Evolutionary conservation across 1,140 invertebrate species (phyloP), one percentile per base, ranked within the genome.

Genomic region (Leptinotarsa undecemlineata): DNA sequence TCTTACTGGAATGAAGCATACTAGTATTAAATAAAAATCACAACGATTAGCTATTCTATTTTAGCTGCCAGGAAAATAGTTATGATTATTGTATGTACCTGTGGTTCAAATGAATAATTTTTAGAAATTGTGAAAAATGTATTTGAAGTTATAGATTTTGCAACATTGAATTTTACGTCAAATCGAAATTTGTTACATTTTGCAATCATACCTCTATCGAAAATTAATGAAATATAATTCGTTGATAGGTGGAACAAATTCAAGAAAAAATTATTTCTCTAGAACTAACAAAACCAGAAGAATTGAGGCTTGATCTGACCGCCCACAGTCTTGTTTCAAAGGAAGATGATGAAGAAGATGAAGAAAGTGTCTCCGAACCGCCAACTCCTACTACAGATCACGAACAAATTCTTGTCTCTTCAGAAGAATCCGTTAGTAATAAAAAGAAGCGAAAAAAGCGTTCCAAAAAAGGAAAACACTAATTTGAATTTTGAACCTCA

Each of bases 251-350:
- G 81, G 94, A 96, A 88, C 95, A 93, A 63, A 91, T 93, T 68
- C 90, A 93, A 85, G 93, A 95, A 86, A 95, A 95, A 86, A 95
- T 95, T 79, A 94, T 95, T 83, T 95, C 94, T 62, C 85, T 96
- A 83, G 94, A 95, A 84, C 84, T 96, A 81, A 92, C 91, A 66
- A 82, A 84, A 75, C 77, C 81, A 3, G 77, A 82, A n/a, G 77
- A 81, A 48, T 48, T 77, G 14, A 72, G 74, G 51, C 64, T 77
- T 61, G 76, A 79, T 48, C 61, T 80, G 26, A 23, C 71, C n/a
- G 81, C n/a, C 77, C 81, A 62, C 68, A 69, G 19, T 60, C 48
- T 42, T 48, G 47, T 19, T 63, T 48, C 51, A 60, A 51, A 33
- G 15, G 71, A 72, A 19, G 66, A 74, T 47, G 77, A 79, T 33